These are phyloP conservation scores for Rhabditoides inermis DNA, from an alignment of 2,888 invertebrate species.

Conservation along the genomic window DNA sequence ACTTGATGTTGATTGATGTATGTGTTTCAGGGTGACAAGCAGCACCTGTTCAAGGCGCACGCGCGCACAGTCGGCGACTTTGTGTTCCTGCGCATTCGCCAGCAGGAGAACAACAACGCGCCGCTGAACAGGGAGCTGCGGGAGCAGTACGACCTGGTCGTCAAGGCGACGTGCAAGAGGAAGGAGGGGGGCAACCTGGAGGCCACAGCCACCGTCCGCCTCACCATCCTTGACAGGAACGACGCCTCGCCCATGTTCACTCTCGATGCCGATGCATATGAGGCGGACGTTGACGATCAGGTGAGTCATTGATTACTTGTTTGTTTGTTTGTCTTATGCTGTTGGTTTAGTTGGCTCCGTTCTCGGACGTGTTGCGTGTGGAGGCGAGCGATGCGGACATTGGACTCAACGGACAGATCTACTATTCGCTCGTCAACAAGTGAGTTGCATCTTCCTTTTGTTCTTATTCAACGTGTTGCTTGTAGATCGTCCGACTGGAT, in stretches of 20 bases:
- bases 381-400: conserved; percentile 89
- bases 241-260: conserved; percentile 89
- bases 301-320: conserved; percentile 11
- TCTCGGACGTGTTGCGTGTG: conserved; percentile 52
- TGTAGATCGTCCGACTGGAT: conserved; percentile 70
- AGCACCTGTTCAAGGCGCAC: conserved; percentile 33
- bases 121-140: conserved; percentile 81
- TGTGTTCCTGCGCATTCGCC: conserved; percentile 80
- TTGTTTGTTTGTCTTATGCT: conserved; percentile 3
- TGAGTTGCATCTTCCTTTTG: too few species aligned
- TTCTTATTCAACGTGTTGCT: too few species aligned
- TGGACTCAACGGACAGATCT: conserved; percentile 90
- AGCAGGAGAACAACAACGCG: conserved; percentile 75
- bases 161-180: conserved; percentile 64
- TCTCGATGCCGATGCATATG: conserved; percentile 69
- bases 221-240: conserved; percentile 54
- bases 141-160: conserved; percentile 52
- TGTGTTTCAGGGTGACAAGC: conserved; percentile 29
- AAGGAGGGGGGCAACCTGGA: conserved; percentile 55
- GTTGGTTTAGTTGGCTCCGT: conserved; percentile 22
- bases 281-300: conserved; percentile 50
- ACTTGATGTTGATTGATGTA: background rate
- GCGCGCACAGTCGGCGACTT: conserved; percentile 72
- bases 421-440: conserved; percentile 69
- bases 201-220: conserved; percentile 34